Evolutionary conservation across 2,888 invertebrate genomes (phyloP).

Genomic region (Perizoma flavofasciatum): DNA sequence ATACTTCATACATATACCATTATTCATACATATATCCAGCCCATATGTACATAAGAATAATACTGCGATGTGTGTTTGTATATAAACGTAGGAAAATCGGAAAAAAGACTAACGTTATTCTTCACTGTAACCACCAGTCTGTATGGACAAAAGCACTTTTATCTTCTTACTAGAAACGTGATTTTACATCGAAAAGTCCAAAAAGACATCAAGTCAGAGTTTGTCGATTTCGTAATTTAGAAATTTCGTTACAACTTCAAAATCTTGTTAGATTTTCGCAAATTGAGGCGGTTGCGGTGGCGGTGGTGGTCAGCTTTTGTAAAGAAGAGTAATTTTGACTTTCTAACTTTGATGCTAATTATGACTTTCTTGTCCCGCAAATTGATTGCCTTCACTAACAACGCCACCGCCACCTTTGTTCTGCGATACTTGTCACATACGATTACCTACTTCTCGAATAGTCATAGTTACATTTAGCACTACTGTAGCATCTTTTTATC

Average conservation of each 20-base stretch:
- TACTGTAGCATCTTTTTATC: slow-evolving; percentile 54
- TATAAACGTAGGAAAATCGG: slow-evolving; percentile 64
- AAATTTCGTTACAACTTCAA: background rate
- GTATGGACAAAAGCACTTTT: slow-evolving; percentile 47
- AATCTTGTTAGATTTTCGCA: too few species aligned
- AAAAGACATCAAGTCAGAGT: slow-evolving; percentile 26
- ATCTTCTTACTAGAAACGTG: slow-evolving; percentile 36
- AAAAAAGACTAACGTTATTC: slow-evolving; percentile 62
- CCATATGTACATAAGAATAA: slow-evolving; percentile 48
- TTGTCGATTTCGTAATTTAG: slow-evolving; percentile 27
- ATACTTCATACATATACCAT: too few species aligned
- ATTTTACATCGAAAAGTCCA: slow-evolving; percentile 33
- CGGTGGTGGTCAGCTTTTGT: too few species aligned
- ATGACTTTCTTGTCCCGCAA: too few species aligned
- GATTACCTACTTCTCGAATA: slow-evolving; percentile 42
- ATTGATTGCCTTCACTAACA: too few species aligned
- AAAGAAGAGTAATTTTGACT: too few species aligned
- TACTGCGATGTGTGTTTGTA: slow-evolving; percentile 64
- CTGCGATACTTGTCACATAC: slow-evolving; percentile 22
- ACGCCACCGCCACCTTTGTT: background rate
- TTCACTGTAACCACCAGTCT: slow-evolving; percentile 45
- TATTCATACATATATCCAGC: slow-evolving; percentile 24
- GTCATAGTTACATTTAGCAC: slow-evolving; percentile 51
- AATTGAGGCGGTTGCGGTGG: too few species aligned
- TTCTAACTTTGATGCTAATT: too few species aligned